Conservation (phyloP, 2,113 vertebrate genomes). For the Centropus unirufus region DNA sequence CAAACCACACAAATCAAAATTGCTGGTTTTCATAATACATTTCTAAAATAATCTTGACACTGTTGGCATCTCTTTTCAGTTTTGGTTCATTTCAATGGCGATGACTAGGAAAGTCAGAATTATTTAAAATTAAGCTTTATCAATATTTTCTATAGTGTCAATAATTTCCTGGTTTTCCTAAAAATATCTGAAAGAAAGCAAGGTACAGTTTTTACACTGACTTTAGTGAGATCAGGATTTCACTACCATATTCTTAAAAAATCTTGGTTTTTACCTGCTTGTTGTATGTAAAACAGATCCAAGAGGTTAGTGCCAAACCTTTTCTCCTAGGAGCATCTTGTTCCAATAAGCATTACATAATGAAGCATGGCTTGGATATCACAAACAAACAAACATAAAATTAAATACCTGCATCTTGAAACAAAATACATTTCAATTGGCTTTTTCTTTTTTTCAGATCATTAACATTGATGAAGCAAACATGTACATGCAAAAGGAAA, state of each 20-base stretch:
- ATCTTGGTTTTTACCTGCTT: not conserved
- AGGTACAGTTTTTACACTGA: not conserved
- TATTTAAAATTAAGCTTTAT: not conserved
- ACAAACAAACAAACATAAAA: not conserved
- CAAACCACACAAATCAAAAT: not conserved
- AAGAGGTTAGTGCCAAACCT: not conserved
- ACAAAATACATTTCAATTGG: not conserved
- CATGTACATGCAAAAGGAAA: not conserved
- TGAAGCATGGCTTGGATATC: not conserved
- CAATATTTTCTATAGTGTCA: not conserved
- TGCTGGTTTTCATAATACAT: not conserved
- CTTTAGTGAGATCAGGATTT: not conserved
- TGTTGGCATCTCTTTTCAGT: not conserved
- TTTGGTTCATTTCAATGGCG: not conserved
- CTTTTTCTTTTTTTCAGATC: not conserved
- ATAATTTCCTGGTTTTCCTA: not conserved
- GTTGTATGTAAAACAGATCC: not conserved
- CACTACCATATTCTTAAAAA: not conserved
- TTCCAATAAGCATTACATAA: not conserved
- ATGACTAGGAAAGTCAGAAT: not conserved
- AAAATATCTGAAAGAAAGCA: not conserved
- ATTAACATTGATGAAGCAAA: not conserved
- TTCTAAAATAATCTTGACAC: not conserved
- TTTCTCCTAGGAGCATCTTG: not conserved
- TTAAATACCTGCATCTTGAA: not conserved